These are phyloP conservation scores for Zosterops lateralis DNA, from an alignment of 2,113 vertebrate species.

Conservation along the genomic window DNA sequence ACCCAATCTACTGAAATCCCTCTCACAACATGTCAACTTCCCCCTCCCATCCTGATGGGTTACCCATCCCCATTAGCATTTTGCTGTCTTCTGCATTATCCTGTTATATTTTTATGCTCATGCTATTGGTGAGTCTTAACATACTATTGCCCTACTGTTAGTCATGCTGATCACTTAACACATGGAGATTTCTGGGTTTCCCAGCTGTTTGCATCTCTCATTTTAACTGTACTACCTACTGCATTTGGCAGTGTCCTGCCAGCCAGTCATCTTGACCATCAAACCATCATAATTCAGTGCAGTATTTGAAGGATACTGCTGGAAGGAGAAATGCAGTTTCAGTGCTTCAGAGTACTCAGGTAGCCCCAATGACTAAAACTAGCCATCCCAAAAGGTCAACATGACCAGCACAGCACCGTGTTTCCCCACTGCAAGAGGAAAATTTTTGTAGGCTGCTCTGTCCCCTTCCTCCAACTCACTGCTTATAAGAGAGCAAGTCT, in stretches of 20 bases:
- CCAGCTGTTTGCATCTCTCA: not conserved
- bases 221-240: not conserved
- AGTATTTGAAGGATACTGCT: not conserved
- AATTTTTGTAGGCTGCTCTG: not conserved
- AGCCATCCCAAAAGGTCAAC: not conserved
- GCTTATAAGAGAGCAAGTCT: not conserved
- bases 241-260: not conserved
- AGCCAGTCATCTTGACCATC: not conserved
- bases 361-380: not conserved
- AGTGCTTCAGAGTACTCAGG: not conserved
- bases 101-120: not conserved
- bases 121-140: not conserved
- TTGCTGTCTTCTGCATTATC: not conserved
- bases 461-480: not conserved
- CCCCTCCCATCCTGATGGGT: not conserved
- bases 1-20: conserved; percentile 25
- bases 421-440: not conserved
- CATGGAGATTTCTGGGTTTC: not conserved
- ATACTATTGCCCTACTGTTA: not conserved
- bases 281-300: not conserved
- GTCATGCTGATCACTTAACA: not conserved
- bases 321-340: not conserved
- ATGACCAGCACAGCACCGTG: not conserved
- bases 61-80: not conserved
- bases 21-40: not conserved